Evolutionary conservation across 2,888 invertebrate genomes (phyloP).

Genomic region (Allophyes oxyacanthae): DNA sequence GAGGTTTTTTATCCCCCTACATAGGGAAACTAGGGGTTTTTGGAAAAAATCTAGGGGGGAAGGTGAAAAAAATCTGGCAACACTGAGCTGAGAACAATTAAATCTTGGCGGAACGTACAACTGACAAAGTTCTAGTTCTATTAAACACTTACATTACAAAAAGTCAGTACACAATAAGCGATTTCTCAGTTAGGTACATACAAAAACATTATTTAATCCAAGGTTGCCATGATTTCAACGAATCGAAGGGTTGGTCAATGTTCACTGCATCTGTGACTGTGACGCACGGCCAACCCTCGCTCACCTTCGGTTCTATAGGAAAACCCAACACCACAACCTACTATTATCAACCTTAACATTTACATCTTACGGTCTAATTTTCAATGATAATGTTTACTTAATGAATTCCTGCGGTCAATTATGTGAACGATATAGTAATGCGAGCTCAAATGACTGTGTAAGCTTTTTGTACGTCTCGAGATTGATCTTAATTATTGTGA

Average conservation of each 20-base stretch:
- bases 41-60: too few species aligned
- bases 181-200: background rate
- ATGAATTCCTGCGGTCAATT: conserved; percentile 70
- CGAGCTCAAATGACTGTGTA: conserved; percentile 52
- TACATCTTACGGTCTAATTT: conserved; percentile 53
- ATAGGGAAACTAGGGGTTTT: too few species aligned
- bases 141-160: background rate
- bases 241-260: conserved; percentile 67
- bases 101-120: too few species aligned
- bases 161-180: background rate
- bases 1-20: too few species aligned
- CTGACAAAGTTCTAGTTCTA: too few species aligned
- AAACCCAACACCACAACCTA: conserved; percentile 65
- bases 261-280: conserved; percentile 65
- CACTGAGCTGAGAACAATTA: too few species aligned
- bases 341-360: conserved; percentile 54
- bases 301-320: conserved; percentile 75
- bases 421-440: conserved; percentile 56
- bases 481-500: conserved; percentile 26
- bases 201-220: conserved; percentile 43
- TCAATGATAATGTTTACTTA: conserved; percentile 36
- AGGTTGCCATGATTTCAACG: conserved; percentile 54
- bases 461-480: conserved; percentile 44
- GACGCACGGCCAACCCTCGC: conserved; percentile 75
- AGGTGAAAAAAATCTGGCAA: too few species aligned